Percentiles rank a stretch among this genome's conserved stretches.
These are phyloP conservation scores for Cheilosia soror DNA, from an alignment of 2,888 invertebrate genomes.

Conservation along the genomic window DNA sequence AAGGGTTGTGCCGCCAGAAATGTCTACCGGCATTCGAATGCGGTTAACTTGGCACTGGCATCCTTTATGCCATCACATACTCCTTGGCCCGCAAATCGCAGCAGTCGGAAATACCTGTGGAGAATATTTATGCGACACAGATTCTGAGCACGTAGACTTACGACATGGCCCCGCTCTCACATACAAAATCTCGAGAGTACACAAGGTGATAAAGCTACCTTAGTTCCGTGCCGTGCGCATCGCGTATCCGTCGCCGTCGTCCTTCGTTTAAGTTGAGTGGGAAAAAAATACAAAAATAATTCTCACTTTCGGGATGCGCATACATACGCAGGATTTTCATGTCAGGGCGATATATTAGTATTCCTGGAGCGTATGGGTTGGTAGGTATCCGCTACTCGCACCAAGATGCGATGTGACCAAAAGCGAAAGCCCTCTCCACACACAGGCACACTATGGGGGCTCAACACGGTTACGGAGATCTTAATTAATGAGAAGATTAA, in stretches of 20 bases:
- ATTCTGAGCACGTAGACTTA: conserved; percentile 71
- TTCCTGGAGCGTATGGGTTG: conserved; percentile 45
- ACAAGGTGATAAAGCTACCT: conserved; percentile 60
- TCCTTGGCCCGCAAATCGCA: neutral
- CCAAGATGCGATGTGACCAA: conserved; percentile 32
- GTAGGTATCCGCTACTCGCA: conserved; percentile 46
- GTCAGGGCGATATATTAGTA: conserved; percentile 56
- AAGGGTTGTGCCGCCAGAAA: conserved; percentile 50
- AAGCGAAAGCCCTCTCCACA: conserved; percentile 4
- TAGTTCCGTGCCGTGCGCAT: conserved; percentile 5
- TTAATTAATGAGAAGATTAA: conserved; percentile 73
- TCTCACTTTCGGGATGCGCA: conserved; percentile 64
- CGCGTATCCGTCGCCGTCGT: conserved; percentile 2
- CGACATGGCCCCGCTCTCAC: conserved; percentile 63
- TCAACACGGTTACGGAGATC: conserved; percentile 44
- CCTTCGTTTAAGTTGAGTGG: conserved; percentile 22
- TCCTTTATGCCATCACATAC: conserved; percentile 6
- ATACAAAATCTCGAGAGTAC: conserved; percentile 65
- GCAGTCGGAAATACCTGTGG: conserved; percentile 67
- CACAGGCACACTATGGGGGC: conserved; percentile 15
- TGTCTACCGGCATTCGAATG: conserved; percentile 53
- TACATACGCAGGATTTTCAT: conserved; percentile 56
- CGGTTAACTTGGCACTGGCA: conserved; percentile 55
- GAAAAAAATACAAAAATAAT: conserved; percentile 67
- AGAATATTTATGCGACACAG: conserved; percentile 73